Evolutionary conservation across 2,113 vertebrate genomes (phyloP).

Genomic region (Aspiorhynchus laticeps): DNA sequence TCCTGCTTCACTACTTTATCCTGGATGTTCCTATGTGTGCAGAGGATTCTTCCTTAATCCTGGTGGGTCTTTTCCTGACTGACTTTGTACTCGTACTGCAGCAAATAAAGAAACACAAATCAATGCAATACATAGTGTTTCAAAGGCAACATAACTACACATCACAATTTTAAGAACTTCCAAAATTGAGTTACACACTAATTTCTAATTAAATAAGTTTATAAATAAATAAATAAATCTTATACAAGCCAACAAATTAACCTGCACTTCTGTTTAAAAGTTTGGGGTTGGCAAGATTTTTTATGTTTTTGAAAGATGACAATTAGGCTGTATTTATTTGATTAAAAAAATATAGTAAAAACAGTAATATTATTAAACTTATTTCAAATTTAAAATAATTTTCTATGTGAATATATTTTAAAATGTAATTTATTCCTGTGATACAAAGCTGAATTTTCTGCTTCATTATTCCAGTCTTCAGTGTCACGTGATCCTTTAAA

Average conservation of each 20-base stretch:
- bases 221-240: too few species aligned
- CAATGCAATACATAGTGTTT: neutral
- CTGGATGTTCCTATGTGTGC: neutral
- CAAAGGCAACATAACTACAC: neutral
- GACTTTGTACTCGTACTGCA: constrained; percentile 91
- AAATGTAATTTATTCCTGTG: neutral
- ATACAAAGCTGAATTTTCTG: neutral
- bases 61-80: constrained; percentile 89
- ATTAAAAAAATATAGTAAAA: neutral
- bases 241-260: too few species aligned
- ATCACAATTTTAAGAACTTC: neutral
- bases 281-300: too few species aligned
- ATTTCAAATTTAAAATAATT: neutral
- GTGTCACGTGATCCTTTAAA: neutral
- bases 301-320: too few species aligned
- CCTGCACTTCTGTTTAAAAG: too few species aligned
- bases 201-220: too few species aligned
- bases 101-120: constrained; percentile 61
- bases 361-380: neutral
- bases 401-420: neutral
- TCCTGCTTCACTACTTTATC: neutral
- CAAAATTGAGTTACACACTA: neutral
- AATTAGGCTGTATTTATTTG: neutral
- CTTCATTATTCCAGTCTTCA: neutral
- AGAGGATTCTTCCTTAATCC: constrained; percentile 77